Evolutionary conservation across 2,888 invertebrate species (phyloP), one percentile per base, ranked within the genome.

Genomic region (Drosophila hamatofila): DNA sequence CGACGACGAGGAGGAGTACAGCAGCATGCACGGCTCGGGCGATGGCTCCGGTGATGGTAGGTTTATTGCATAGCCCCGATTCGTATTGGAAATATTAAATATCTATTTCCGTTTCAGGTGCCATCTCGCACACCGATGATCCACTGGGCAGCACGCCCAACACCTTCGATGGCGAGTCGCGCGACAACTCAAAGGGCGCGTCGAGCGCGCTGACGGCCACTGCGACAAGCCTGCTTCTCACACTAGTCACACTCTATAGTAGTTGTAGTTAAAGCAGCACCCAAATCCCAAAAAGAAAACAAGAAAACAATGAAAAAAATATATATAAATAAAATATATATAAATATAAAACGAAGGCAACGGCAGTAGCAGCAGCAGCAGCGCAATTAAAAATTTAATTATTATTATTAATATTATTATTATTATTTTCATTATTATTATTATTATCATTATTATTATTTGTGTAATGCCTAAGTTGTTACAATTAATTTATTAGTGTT

Each of bases 41-140:
- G 93, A 92, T 80, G 92, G 92, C 56, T 92, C 92, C 23, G 91
- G 92, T 57, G 92, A 91, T 78, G 92, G 93, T 92, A 80, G 79
- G 87, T 23, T 21, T 9, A 33, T 5, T 3, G 14, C 2, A 16
- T 4, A 12, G 30, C 30, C 27, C 7, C 2, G 12, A 46, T 2
- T 18, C 11, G 0, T 6, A 30, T 18, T 18, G 5, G 6, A 30
- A 12, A 1, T 49, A 49, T 4, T 33, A 3, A 8, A 11, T 7
- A 27, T 35, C 35, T 0, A 9, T 16, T 21, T 23, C 16, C 35
- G 1, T 8, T 3, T 5, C 48, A 89, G 92, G 90, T 61, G 59
- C 90, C 54, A 72, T 88, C 21, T 67, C 89, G 21, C 77, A 85
- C 37, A 83, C 86, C 66, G 83, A 91, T 48, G 71, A 62, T n/a